Conservation (phyloP, 2,113 vertebrate species). For the Onychorhynchus coronatus region DNA sequence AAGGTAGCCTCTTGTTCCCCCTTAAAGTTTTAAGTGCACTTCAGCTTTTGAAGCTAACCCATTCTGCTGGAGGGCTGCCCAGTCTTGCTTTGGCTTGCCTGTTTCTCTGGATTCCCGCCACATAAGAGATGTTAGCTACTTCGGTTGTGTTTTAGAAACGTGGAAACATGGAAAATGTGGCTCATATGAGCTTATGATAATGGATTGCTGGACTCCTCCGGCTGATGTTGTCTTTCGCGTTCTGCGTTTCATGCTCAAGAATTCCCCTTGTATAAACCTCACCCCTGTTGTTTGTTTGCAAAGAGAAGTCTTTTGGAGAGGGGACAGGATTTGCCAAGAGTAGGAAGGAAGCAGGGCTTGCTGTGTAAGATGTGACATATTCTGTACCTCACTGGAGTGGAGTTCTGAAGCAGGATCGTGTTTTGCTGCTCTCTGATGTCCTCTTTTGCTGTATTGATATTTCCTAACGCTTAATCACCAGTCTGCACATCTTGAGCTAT, state of each 20-base stretch:
- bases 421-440: not conserved
- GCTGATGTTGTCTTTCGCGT: not conserved
- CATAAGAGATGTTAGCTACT: slow-evolving; percentile 23
- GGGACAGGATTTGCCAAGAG: not conserved
- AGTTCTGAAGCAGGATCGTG: not conserved
- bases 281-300: not conserved
- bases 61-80: slow-evolving; percentile 65
- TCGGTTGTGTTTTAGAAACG: slow-evolving; percentile 53
- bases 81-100: slow-evolving; percentile 56
- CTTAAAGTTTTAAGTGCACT: slow-evolving; percentile 67
- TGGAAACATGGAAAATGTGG: slow-evolving; percentile 74
- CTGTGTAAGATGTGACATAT: not conserved
- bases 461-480: not conserved
- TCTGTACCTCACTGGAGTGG: not conserved
- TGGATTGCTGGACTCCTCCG: slow-evolving; percentile 19
- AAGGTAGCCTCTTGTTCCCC: slow-evolving; percentile 39
- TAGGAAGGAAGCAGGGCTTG: not conserved
- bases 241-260: not conserved
- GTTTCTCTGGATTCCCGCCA: slow-evolving; percentile 59
- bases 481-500: not conserved
- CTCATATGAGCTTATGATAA: slow-evolving; percentile 37
- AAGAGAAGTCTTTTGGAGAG: not conserved
- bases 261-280: not conserved
- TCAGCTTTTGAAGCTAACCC: slow-evolving; percentile 38
- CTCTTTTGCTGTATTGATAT: not conserved